These are phyloP conservation scores for Amblyjoppa fuscipennis DNA, from an alignment of 2,888 invertebrate genomes.

Conservation along the genomic window DNA sequence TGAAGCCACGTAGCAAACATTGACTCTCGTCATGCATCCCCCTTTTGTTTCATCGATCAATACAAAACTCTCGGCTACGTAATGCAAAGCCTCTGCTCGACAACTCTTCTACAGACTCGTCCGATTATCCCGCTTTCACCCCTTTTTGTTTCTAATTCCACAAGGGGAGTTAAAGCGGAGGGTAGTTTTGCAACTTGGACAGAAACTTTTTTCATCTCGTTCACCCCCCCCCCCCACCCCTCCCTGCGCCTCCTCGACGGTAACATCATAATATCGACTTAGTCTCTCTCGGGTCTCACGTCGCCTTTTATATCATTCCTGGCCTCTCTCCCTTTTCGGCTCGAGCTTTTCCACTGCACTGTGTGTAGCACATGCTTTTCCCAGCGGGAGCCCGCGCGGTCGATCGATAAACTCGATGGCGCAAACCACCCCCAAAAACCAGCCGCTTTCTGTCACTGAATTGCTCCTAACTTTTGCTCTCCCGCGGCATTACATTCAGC, in stretches of 20 bases:
- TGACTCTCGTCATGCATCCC: conserved; percentile 10
- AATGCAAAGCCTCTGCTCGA: neutral
- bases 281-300: neutral
- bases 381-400: conserved; percentile 26
- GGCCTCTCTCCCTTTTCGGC: conserved; percentile 2
- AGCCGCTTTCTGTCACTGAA: conserved; percentile 42
- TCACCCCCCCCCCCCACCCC: neutral
- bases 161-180: neutral
- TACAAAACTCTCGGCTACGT: conserved; percentile 21
- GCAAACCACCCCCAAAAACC: conserved; percentile 45
- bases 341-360: conserved; percentile 23
- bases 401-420: conserved; percentile 60
- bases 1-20: conserved; percentile 40
- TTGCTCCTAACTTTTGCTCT: conserved; percentile 44
- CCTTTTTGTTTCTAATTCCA: conserved; percentile 23
- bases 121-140: neutral
- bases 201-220: conserved; percentile 40
- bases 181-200: neutral
- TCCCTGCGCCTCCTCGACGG: neutral
- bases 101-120: neutral
- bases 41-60: conserved; percentile 28
- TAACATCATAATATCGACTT: conserved; percentile 62
- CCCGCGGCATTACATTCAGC: neutral
- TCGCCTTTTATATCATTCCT: conserved; percentile 14
- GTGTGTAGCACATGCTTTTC: conserved; percentile 33